phyloP scores from a whole-genome alignment of 2,888 invertebrate species.

The Rhogogaster chlorosoma region DNA sequence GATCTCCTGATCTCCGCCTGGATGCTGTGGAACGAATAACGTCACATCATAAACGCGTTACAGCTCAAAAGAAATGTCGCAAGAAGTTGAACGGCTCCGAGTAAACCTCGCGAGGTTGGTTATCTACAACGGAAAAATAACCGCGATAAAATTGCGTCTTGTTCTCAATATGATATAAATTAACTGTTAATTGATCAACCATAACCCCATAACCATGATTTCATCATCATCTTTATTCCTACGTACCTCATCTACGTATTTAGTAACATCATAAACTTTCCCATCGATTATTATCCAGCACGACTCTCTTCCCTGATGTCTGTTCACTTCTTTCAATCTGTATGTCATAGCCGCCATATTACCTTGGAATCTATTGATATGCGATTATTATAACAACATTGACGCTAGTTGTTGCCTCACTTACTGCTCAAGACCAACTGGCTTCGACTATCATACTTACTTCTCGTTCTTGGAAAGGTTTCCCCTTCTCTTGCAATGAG shows the following conservation, averaged over 20 bases:
- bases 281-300: constrained; percentile 48
- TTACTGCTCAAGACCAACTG: constrained; percentile 33
- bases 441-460: not conserved
- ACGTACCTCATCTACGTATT: constrained; percentile 49
- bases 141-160: not conserved
- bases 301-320: constrained; percentile 32
- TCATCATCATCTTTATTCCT: not conserved
- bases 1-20: constrained; percentile 41
- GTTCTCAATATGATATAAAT: not conserved
- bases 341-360: constrained; percentile 41
- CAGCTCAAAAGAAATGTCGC: not conserved
- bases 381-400: not conserved
- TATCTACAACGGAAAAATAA: not conserved
- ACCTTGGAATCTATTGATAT: not conserved
- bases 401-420: constrained; percentile 27
- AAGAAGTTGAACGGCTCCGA: not conserved
- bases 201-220: not conserved
- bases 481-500: not conserved
- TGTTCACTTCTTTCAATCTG: constrained; percentile 30
- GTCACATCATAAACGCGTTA: constrained; percentile 21
- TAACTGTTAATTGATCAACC: not conserved
- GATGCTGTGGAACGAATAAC: constrained; percentile 47
- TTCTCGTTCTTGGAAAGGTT: not conserved
- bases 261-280: constrained; percentile 52
- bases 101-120: not conserved